Evolutionary conservation across 1,140 invertebrate genomes (phyloP), one percentile per base, ranked within the genome.

Genomic region (Achroia grisella): DNA sequence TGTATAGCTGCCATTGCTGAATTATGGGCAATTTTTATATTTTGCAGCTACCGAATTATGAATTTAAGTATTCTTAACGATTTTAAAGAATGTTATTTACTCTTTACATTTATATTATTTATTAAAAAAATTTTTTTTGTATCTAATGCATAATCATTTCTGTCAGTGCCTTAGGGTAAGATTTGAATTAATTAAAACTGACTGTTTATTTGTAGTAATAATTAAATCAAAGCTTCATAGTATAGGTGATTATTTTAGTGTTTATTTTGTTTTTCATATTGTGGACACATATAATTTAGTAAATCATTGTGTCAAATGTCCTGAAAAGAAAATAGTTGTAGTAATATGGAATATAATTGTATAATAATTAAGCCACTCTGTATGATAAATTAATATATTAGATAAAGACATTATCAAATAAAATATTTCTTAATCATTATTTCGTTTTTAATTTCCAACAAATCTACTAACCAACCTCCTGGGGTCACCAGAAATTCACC

Each of bases 321-420:
- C 66, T 70, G 55, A 61, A 56, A 63, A 52, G 43, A 52, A 62
- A 62, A 52, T 74, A 71, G 52, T 14, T 58, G 59, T 70, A 73
- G 68, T 62, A 58, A 52, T 70, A 64, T 58, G 42, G 59, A 68
- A 62, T 54, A 48, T 71, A 68, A 63, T 60, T 71, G 61, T 75
- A 67, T 57, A 70, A 57, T 72, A 74, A 52, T 48, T 77, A 75
- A 78, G 69, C 56, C 62, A 69, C 63, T 72, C 77, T 76, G 68
- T 75, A 81, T 76, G 54, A 78, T 58, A 64, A 75, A 47, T 65
- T 71, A 64, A 70, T 71, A 68, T 81, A 72, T 70, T 74, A 76
- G 68, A 76, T 78, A 73, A 78, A 81, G 71, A 81, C 73, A 78
- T 77, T 74, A 78, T 75, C 55, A 79, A 78, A 77, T 78, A 78